Evolutionary conservation across 2,113 vertebrate genomes (phyloP).

Genomic region (Podocnemis expansa): DNA sequence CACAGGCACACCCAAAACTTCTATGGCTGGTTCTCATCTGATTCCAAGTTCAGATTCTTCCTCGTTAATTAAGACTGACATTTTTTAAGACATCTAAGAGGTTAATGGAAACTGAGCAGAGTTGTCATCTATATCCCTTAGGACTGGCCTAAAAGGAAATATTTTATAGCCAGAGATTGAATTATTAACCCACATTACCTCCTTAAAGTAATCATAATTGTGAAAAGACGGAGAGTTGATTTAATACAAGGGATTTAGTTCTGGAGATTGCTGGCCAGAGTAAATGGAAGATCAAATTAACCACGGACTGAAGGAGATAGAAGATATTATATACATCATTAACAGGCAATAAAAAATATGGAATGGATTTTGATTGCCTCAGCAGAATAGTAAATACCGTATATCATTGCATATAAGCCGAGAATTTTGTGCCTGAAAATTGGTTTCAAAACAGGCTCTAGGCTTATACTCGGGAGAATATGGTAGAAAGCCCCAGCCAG

Average conservation of each 20-base stretch:
- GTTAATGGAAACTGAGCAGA: not conserved
- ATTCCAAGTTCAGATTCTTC: not conserved
- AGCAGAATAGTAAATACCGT: not conserved
- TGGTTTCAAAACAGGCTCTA: too few species aligned
- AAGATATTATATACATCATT: not conserved
- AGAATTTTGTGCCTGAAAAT: too few species aligned
- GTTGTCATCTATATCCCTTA: not conserved
- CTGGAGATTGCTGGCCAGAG: not conserved
- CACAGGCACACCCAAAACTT: not conserved
- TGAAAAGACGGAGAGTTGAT: not conserved
- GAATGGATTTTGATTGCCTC: not conserved
- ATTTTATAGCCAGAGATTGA: not conserved
- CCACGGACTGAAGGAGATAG: not conserved
- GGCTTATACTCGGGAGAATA: too few species aligned
- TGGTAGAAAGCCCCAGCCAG: too few species aligned
- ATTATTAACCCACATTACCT: not conserved
- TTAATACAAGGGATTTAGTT: not conserved
- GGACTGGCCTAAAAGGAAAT: not conserved
- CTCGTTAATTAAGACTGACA: not conserved
- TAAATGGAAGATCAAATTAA: not conserved
- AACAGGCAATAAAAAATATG: not conserved
- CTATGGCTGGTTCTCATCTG: not conserved
- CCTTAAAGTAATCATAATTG: not conserved
- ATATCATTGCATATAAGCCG: too few species aligned
- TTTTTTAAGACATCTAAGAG: not conserved